Base-by-base conservation (phyloP, 2,797 vertebrate species). In the Pseudomugil gertrudae region DNA sequence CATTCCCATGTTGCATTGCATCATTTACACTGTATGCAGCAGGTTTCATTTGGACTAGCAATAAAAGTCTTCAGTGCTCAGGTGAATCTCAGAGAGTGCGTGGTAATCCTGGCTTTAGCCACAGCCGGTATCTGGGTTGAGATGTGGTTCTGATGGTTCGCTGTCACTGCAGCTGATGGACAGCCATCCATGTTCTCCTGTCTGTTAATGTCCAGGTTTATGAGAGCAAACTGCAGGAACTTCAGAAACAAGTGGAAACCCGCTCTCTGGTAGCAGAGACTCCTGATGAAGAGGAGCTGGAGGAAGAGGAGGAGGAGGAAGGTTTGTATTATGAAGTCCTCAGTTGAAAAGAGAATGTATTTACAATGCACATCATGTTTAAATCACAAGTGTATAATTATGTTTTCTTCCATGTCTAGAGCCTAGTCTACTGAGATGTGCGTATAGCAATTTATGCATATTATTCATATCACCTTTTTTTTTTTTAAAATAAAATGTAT, bases 201-300 rank as follows among this genome's bases (percentile, higher is more conserved):
- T 89, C 69, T 89, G 92, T 88, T 79, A 64, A 84, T 76, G 86
- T 88, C 50, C 94, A 99, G 98, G 98, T 96, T 80, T 99, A 99
- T 80, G 98, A 99, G 92, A 99, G 95, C 83, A 99, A 98, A 77
- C 92, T 99, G 72, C 96, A 97, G 90, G 98, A 98, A 80, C 95
- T 99, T 55, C 98, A 98, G 93, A 99, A 97, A 92, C 98, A 98
- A 89, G 98, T 99, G 21, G 98, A 99, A 81, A 99, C 97, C 0
- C 93, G 96, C n/a, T 98, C 98, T 27, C 85, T 98, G 60, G 93
- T 95, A 33, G 96, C 97, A 0, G 98, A 99, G 87, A 97, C 96
- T 0, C 97, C 96, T 0, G 98, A 99, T 76, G 98, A 97, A 76
- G 96, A 96, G 53, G 96, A 99, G 26, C 93, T 98, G n/a, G 96